Base-by-base conservation (phyloP, 2,888 invertebrate genomes). In the Ctena decussata region DNA sequence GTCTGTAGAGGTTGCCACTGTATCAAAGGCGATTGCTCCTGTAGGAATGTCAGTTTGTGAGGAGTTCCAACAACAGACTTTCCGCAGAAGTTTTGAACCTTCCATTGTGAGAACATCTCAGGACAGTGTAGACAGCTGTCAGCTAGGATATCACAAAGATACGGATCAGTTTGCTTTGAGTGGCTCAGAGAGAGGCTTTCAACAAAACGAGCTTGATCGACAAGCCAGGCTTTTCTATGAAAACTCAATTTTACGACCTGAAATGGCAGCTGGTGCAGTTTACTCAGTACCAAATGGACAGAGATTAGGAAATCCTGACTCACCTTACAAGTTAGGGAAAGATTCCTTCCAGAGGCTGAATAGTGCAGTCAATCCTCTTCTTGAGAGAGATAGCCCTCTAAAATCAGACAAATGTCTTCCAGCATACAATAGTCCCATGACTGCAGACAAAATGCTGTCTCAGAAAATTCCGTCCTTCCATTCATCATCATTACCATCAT, bases 31-130 rank as follows among this genome's bases (percentile, higher is more conserved):
- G 27, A 44, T 65, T 30, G 44, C 32, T 30, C 39, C 39, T 12
- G 41, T 39, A 24, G 24, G 70, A 32, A 2, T 88, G 0, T 77
- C 85, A 3, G 80, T 88, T 24, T 75, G 77, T 69, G 88, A 84
- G 39, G 87, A 87, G 30, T 85, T 72, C 35, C 78, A 85, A n/a
- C 85, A 84, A 30, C 83, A 88, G 24, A 72, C 77, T 15, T 84
- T 84, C 37, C 46, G 85, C 6, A 65, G 88, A 69, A 85, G 82
- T 77, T 80, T 88, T 44, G 83, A 88, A 44, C 84, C 88, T 12
- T 39, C 72, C 3, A 24, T 35, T 32, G 0, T 30, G 5, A 65
- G 65, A 35, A 35, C 35, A 35, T 35, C 65, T 3, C 65, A 65
- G 35, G 65, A 65, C 35, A 65, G 21, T 65, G 65, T 65, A 65